Evolutionary conservation across 2,113 vertebrate genomes (phyloP), one percentile per base, ranked within the genome.

Genomic region (Myiopsitta monachus): DNA sequence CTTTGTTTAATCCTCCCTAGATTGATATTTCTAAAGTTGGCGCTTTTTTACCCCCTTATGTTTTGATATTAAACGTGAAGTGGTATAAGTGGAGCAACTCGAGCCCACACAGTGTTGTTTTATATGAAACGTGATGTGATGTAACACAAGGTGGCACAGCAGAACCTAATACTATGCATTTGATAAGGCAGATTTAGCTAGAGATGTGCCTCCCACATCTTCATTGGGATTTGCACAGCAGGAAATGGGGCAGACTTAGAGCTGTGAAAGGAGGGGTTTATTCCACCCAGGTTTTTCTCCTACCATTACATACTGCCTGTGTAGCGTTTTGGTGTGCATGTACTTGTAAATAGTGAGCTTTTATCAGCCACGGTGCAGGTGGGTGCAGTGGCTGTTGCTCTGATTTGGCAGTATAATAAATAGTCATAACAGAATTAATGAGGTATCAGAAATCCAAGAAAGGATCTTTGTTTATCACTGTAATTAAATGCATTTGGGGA

Each of bases 71-170:
- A 91, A 95, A 88, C 44, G 27, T 91, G 94, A 92, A 94, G 77
- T 75, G 63, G 81, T 89, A 0, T 59, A 75, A 91, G 63, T 61
- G 86, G 72, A 93, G 62, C 85, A 72, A 76, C 64, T 86, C 62
- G 67, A 92, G 78, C 54, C 83, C 75, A 64, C 70, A 38, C 30
- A 10, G 31, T 79, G 81, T 85, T 96, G 91, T 66, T 95, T 84
- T 64, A n/a, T 88, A 90, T 86, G 88, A 92, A 68, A 76, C 63
- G 74, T 94, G 88, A 97, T 85, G 88, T 93, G 95, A 96, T 92
- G 74, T 95, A 97, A 98, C 98, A 96, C 98, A 97, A 98, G 98
- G 97, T 97, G 98, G 98, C 98, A 97, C 94, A 96, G 97, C 77
- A 51, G 97, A 96, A 97, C 98, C 94, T 97, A 84, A 81, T 88